These are phyloP conservation scores for Anastrepha ludens DNA, from an alignment of 1,140 invertebrate genomes.

Conservation along the genomic window DNA sequence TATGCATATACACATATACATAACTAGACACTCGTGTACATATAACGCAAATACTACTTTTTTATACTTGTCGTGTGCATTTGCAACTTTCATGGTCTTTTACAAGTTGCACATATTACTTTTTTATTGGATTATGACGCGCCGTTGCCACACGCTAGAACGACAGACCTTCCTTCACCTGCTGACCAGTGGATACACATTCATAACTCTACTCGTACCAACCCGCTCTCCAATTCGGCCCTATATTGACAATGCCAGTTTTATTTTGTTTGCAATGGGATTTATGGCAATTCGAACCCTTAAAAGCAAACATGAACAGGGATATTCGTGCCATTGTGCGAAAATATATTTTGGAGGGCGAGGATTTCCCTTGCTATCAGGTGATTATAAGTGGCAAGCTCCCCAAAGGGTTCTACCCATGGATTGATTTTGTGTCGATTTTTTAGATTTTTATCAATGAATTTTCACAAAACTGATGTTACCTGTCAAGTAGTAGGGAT, in stretches of 20 bases:
- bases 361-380: too few relatives aligned
- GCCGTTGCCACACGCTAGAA: conserved; percentile 7
- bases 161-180: background rate
- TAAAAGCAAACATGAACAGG: too few relatives aligned
- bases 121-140: conserved; percentile 35
- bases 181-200: background rate
- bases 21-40: background rate
- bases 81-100: background rate
- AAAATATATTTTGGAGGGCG: too few relatives aligned
- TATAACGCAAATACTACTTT: background rate
- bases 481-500: too few relatives aligned
- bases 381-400: too few relatives aligned
- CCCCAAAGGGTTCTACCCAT: too few relatives aligned
- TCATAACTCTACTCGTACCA: background rate
- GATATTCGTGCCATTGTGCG: too few relatives aligned
- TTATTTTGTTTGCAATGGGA: background rate
- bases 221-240: background rate
- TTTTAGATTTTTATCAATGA: too few relatives aligned
- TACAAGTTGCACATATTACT: background rate
- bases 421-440: too few relatives aligned
- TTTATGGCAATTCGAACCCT: background rate
- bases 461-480: too few relatives aligned
- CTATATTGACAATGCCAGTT: background rate
- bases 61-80: background rate
- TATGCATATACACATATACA: background rate